A percentile compares a stretch with the other conserved stretches of the same genome.
phyloP scores from a whole-genome alignment of 2,888 invertebrate species.

The Callyntrura sp. region DNA sequence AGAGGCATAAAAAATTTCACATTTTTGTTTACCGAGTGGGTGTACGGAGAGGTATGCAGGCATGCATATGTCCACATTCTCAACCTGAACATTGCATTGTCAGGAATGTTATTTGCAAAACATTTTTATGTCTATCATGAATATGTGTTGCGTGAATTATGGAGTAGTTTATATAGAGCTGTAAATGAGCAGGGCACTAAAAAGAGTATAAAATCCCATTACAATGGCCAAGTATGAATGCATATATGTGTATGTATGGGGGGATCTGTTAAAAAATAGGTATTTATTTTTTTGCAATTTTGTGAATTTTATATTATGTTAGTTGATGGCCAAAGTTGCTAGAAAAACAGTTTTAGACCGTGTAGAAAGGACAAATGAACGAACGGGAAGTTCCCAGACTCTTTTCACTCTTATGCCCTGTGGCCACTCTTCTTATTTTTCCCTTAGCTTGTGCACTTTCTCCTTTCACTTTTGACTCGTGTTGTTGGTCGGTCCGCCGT shows the following conservation, averaged over 20 bases:
- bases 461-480: slow-evolving; percentile 71
- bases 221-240: not conserved
- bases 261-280: not conserved
- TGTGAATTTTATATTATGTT: slow-evolving; percentile 16
- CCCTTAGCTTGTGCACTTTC: slow-evolving; percentile 68
- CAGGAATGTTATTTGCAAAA: not conserved
- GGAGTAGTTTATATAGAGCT: slow-evolving; percentile 16
- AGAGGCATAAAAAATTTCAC: slow-evolving; percentile 13
- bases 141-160: slow-evolving; percentile 60
- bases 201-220: slow-evolving; percentile 24
- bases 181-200: slow-evolving; percentile 50
- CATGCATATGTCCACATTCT: not conserved
- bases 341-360: not conserved
- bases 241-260: not conserved
- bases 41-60: not conserved
- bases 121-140: slow-evolving; percentile 32
- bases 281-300: not conserved
- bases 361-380: slow-evolving; percentile 47
- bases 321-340: not conserved
- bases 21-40: not conserved
- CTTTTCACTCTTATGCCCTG: slow-evolving; percentile 67
- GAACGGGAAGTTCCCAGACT: slow-evolving; percentile 71
- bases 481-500: slow-evolving; percentile 56
- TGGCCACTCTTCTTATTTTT: slow-evolving; percentile 72
- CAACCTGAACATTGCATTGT: not conserved